Percentiles rank a stretch among this genome's conserved stretches.
These are phyloP conservation scores for Aporophyla nigra DNA, from an alignment of 2,888 invertebrate species.

Conservation along the genomic window DNA sequence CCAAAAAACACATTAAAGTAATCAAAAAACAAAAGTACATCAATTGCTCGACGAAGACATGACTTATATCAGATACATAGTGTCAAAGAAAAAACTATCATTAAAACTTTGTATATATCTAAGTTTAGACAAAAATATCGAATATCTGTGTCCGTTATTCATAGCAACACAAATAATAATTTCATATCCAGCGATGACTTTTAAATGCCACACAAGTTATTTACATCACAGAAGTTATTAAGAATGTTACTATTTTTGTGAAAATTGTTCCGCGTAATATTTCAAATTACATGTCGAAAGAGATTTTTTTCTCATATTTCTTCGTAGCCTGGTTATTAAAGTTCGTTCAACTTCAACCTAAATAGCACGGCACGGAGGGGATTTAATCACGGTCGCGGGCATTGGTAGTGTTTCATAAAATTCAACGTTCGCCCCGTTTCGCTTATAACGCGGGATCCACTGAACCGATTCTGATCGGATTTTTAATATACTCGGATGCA, in stretches of 20 bases:
- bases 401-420: conserved; percentile 71
- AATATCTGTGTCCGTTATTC: not conserved
- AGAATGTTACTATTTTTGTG: conserved; percentile 39
- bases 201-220: conserved; percentile 16
- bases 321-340: conserved; percentile 64
- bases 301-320: conserved; percentile 62
- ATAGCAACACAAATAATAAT: not conserved
- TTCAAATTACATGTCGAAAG: conserved; percentile 58
- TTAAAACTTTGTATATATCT: too few relatives aligned
- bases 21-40: too few relatives aligned
- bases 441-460: conserved; percentile 62
- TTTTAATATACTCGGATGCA: conserved; percentile 66
- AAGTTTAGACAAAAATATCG: too few relatives aligned
- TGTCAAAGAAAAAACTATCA: too few relatives aligned
- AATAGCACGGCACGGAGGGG: conserved; percentile 63
- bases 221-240: conserved; percentile 31
- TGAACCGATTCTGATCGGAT: conserved; percentile 67
- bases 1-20: too few relatives aligned
- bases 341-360: conserved; percentile 69
- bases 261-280: conserved; percentile 44
- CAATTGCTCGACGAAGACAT: not conserved
- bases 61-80: not conserved
- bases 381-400: conserved; percentile 69
- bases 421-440: conserved; percentile 66
- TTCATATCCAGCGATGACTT: conserved; percentile 3